A percentile compares a stretch with the other conserved stretches of the same genome.
These are phyloP conservation scores for Zaprionus lachaisei DNA, from an alignment of 1,140 invertebrate genomes.

Conservation along the genomic window DNA sequence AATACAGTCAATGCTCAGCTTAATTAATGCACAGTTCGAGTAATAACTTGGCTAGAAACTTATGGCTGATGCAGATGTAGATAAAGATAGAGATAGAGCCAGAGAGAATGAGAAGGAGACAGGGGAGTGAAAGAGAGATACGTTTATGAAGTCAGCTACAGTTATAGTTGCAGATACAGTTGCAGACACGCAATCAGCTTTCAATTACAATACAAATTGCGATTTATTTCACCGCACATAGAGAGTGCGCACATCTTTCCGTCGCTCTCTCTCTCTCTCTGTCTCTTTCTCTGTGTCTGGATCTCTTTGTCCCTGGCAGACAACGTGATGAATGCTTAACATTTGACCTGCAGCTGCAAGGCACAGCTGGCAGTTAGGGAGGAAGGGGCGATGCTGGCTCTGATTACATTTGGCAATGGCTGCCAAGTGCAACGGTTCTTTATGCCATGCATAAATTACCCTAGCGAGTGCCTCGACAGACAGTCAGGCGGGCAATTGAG, in stretches of 20 bases:
- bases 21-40: slow-evolving; percentile 12
- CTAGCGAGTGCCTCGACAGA: slow-evolving; percentile 11
- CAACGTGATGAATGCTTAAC: slow-evolving; percentile 57
- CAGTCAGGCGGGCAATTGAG: slow-evolving; percentile 3
- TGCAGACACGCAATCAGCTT: slow-evolving; percentile 10
- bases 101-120: background rate
- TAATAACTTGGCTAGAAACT: background rate
- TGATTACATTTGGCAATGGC: slow-evolving; percentile 41
- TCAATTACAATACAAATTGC: slow-evolving; percentile 29
- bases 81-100: background rate
- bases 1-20: background rate
- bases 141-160: background rate
- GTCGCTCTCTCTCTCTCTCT: background rate
- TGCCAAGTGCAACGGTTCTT: slow-evolving; percentile 51
- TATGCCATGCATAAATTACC: slow-evolving; percentile 61
- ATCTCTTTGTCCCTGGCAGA: background rate
- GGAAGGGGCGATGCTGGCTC: slow-evolving; percentile 6
- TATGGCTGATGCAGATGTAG: background rate
- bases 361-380: background rate
- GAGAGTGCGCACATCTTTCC: background rate
- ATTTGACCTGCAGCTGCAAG: slow-evolving; percentile 45
- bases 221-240: slow-evolving; percentile 20
- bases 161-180: background rate
- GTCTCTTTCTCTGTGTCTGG: background rate
- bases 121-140: background rate